Evolutionary conservation across 2,888 invertebrate genomes (phyloP), one percentile per base, ranked within the genome.

Genomic region (Dynastes tityus): DNA sequence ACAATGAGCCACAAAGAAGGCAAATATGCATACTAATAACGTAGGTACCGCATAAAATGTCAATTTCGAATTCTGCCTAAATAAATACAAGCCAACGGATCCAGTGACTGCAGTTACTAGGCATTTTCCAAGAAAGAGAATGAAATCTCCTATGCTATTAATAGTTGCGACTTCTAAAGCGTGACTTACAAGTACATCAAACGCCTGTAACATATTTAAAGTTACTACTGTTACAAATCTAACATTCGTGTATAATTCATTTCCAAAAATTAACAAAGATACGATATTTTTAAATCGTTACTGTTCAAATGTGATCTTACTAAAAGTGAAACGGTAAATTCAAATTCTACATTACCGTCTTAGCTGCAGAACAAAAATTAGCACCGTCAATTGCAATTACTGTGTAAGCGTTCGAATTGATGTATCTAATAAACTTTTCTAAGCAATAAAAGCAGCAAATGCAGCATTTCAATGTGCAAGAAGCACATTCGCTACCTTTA

Each of bases 331-430:
- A 32, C 11, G 5, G 32, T 63, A 55, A 55, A 32, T 29, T 63
- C 63, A 29, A 63, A 63, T 45, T 45, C 63, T 76, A 32, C 32
- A 63, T 89, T 89, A 97, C 97, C 89, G 95, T 95, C 86, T 92
- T 94, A 73, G 97, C 97, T 58, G 97, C 96, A 84, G 95, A 94
- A 86, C 97, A 98, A 88, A 98, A 98, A 87, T 95, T 94, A 79
- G 94, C 94, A 75, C 97, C 95, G 88, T 97, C 96, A 84, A 98
- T 97, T 9, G 97, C 97, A 80, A 98, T 95, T 68, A 98, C 95
- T 0, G 97, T 97, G 86, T 98, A 98, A 0, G 98, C 98, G 88
- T 98, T 98, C 87, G 97, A 97, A 88, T 97, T 97, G 85, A 98
- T 91, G 86, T 95, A 98, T 51, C 96, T 93, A 82, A 98, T 94